phyloP scores from a whole-genome alignment of 2,113 vertebrate species.

The Rissa tridactyla region DNA sequence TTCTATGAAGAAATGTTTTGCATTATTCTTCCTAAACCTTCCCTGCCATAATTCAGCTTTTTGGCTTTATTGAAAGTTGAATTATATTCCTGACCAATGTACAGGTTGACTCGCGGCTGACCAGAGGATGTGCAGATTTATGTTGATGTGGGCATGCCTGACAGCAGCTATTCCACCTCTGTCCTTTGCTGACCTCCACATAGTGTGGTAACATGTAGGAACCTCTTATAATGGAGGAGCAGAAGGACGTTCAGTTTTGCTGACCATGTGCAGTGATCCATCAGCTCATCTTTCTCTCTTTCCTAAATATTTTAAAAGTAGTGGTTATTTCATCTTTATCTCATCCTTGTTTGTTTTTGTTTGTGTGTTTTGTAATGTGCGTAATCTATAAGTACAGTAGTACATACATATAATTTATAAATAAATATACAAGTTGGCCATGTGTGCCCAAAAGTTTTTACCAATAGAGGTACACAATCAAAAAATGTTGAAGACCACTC shows the following conservation, averaged over 20 bases:
- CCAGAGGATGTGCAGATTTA: neutral
- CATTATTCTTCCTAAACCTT: neutral
- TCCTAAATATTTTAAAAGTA: neutral
- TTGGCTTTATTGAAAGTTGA: neutral
- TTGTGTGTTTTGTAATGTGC: neutral
- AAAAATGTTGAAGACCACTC: neutral
- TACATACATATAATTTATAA: neutral
- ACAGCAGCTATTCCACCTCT: neutral
- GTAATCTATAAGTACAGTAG: neutral
- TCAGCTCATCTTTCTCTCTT: neutral
- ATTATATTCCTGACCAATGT: neutral
- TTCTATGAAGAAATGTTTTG: neutral
- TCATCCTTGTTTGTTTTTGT: neutral
- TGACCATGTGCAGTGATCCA: neutral
- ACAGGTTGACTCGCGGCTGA: neutral
- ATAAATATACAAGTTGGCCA: neutral
- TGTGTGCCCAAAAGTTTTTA: neutral
- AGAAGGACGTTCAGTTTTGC: neutral
- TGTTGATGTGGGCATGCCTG: no score
- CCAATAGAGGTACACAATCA: fast-evolving
- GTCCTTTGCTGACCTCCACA: neutral
- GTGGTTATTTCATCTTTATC: neutral
- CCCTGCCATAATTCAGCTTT: neutral
- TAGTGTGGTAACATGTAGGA: fast-evolving
- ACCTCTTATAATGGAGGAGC: no score